Conservation (phyloP, 2,888 invertebrate species). For the Diplazon laetatorius region DNA sequence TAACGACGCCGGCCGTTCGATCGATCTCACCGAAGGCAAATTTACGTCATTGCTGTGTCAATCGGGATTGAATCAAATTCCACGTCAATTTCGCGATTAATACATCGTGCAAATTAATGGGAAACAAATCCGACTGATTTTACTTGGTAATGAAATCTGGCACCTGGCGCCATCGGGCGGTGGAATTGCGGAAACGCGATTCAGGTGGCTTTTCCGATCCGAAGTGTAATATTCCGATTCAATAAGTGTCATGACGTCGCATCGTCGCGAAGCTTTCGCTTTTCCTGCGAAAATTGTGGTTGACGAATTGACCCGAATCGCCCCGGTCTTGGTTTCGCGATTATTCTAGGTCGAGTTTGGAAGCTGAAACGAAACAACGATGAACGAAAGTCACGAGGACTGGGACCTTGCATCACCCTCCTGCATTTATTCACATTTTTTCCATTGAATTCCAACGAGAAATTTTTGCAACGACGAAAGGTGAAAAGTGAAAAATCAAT, state of each 20-base stretch:
- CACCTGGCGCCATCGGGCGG: too few relatives aligned
- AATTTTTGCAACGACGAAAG: conserved; percentile 16
- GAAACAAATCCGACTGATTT: too few relatives aligned
- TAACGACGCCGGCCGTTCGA: background rate
- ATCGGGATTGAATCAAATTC: background rate
- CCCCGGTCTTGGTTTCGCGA: background rate
- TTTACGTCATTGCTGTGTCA: background rate
- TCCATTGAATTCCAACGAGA: conserved; percentile 7
- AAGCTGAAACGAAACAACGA: background rate
- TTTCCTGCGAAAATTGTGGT: background rate
- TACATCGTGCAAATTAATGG: too few relatives aligned
- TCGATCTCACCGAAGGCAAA: background rate
- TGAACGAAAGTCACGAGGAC: conserved; percentile 7
- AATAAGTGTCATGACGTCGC: too few relatives aligned
- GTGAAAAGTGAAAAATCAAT: conserved; percentile 6
- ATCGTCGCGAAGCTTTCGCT: background rate
- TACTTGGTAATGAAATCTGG: too few relatives aligned
- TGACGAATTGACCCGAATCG: background rate
- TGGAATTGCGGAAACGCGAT: too few relatives aligned
- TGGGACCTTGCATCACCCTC: conserved; percentile 1
- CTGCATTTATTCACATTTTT: conserved; percentile 2
- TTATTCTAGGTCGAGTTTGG: background rate
- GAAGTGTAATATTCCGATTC: too few relatives aligned
- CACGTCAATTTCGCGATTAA: background rate
- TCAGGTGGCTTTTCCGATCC: too few relatives aligned